Percentiles rank a stretch among this genome's conserved stretches.
phyloP scores from a whole-genome alignment of 2,113 vertebrate genomes.

The Sceloporus tristichus region DNA sequence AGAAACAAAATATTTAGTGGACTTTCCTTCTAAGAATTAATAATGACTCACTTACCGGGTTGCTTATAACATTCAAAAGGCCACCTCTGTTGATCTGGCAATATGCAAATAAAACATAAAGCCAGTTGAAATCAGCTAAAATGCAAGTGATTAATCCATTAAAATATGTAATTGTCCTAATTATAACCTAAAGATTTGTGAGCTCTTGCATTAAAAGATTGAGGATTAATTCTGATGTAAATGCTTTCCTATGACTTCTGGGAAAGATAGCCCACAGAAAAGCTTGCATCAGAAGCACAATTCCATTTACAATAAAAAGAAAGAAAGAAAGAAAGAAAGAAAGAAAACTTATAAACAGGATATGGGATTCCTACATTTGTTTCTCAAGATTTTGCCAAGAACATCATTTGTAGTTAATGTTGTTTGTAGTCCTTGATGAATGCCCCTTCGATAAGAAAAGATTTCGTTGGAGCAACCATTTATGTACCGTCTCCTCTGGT shows the following conservation, averaged over 20 bases:
- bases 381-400: not conserved
- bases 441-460: not conserved
- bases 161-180: not conserved
- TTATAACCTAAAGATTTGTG: not conserved
- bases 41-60: not conserved
- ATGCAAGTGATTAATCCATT: not conserved
- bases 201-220: slow-evolving; percentile 25
- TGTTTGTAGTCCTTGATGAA: slow-evolving; percentile 29
- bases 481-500: not conserved
- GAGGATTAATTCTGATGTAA: not conserved
- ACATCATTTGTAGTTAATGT: not conserved
- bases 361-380: not conserved
- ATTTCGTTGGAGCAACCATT: not conserved
- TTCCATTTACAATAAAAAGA: not conserved
- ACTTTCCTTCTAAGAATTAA: not conserved
- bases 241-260: not conserved
- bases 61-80: not conserved
- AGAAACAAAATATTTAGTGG: not conserved
- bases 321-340: too few species aligned
- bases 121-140: not conserved
- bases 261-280: not conserved
- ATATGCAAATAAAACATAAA: not conserved
- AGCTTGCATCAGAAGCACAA: not conserved
- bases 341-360: not conserved
- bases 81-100: not conserved